These are phyloP conservation scores for Oxycera nigricornis DNA, from an alignment of 2,888 invertebrate genomes.

Conservation along the genomic window DNA sequence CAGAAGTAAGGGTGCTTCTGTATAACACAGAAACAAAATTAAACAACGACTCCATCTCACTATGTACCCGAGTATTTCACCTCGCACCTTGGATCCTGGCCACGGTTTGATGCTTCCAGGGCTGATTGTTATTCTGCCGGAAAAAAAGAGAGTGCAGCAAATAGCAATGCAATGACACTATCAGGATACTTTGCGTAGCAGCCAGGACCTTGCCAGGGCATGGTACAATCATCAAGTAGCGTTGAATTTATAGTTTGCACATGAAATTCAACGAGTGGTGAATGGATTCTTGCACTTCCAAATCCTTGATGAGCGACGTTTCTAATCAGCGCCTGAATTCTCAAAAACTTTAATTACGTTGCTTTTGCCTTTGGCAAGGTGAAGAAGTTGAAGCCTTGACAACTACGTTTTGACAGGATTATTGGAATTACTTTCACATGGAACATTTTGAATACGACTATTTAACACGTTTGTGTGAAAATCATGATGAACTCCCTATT, in stretches of 20 bases:
- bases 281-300: conserved; percentile 2
- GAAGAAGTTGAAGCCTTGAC: neutral
- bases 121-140: conserved; percentile 35
- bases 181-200: neutral
- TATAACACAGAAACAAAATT: conserved; percentile 11
- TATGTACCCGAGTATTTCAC: conserved; percentile 2
- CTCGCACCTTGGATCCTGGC: conserved; percentile 9
- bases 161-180: conserved; percentile 8
- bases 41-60: conserved; percentile 17
- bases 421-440: too few relatives aligned
- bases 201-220: neutral
- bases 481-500: too few relatives aligned
- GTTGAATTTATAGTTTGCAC: conserved; percentile 4
- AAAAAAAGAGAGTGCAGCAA: conserved; percentile 23
- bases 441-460: too few relatives aligned
- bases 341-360: neutral
- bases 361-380: neutral
- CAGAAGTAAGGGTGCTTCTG: neutral
- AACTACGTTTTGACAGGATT: too few relatives aligned
- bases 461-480: too few relatives aligned
- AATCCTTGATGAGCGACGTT: neutral
- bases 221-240: conserved; percentile 15
- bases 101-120: conserved; percentile 29
- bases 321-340: neutral
- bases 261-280: neutral